phyloP scores from a whole-genome alignment of 2,888 invertebrate species.

The Andrena camellia region DNA sequence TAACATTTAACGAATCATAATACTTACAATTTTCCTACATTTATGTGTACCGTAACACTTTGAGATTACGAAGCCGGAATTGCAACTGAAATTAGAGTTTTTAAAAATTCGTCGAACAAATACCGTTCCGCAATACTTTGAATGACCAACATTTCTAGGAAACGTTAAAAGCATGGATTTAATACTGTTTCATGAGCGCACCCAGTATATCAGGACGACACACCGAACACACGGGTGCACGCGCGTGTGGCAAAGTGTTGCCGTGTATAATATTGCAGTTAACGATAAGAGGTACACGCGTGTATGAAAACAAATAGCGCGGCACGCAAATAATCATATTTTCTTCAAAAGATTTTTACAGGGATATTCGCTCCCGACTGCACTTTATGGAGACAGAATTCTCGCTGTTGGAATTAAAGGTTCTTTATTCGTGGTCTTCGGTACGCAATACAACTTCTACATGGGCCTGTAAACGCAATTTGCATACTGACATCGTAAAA shows the following conservation, averaged over 20 bases:
- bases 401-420: conserved; percentile 12
- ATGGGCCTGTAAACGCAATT: neutral
- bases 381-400: conserved; percentile 19
- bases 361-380: conserved; percentile 10
- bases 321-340: conserved; percentile 36
- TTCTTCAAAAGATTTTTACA: conserved; percentile 21
- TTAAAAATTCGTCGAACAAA: conserved; percentile 1
- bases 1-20: too few species aligned
- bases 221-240: conserved; percentile 11
- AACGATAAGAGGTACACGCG: conserved; percentile 40
- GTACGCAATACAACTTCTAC: neutral
- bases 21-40: too few species aligned
- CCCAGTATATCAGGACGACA: conserved; percentile 20
- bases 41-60: too few species aligned
- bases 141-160: neutral
- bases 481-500: neutral
- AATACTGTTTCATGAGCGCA: neutral
- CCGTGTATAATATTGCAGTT: conserved; percentile 21
- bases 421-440: conserved; percentile 1
- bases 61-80: too few species aligned
- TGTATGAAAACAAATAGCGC: conserved; percentile 50
- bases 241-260: neutral
- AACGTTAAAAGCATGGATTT: neutral
- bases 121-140: neutral
- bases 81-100: neutral